Evolutionary conservation across 2,113 vertebrate species (phyloP).

Genomic region (Passer domesticus): DNA sequence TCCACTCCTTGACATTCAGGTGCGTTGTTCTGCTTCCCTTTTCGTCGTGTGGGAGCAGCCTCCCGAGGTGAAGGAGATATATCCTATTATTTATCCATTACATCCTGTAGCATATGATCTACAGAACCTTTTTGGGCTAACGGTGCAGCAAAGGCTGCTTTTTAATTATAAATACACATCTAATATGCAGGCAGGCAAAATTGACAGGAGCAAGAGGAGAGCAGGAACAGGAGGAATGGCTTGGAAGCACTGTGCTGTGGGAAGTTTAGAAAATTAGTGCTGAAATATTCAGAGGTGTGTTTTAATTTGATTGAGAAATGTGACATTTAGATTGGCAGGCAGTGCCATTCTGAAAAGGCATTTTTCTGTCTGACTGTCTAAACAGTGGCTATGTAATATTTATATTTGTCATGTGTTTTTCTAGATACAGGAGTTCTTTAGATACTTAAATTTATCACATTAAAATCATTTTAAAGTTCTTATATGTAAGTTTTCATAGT

Average conservation of each 20-base stretch:
- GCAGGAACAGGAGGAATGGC: neutral
- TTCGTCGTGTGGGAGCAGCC: neutral
- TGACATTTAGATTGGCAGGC: neutral
- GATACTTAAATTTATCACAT: neutral
- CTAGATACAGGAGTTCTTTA: neutral
- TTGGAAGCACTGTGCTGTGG: neutral
- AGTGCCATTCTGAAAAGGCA: neutral
- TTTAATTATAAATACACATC: slow-evolving; percentile 44
- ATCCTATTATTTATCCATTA: neutral
- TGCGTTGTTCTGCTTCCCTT: neutral
- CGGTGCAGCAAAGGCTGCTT: neutral
- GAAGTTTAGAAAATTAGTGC: neutral
- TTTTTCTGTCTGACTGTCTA: neutral
- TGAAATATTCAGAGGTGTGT: neutral
- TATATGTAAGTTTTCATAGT: neutral
- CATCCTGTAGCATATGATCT: neutral
- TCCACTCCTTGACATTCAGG: neutral
- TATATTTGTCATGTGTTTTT: neutral
- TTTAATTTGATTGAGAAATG: neutral
- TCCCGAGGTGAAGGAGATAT: neutral
- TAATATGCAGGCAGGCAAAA: slow-evolving; percentile 10
- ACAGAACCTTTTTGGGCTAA: neutral
- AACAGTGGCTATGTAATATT: neutral
- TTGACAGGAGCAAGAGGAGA: neutral
- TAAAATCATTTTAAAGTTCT: neutral